A percentile compares a stretch with the other conserved stretches of the same genome.
phyloP scores from a whole-genome alignment of 2,888 invertebrate genomes.

The Buathra laborator region DNA sequence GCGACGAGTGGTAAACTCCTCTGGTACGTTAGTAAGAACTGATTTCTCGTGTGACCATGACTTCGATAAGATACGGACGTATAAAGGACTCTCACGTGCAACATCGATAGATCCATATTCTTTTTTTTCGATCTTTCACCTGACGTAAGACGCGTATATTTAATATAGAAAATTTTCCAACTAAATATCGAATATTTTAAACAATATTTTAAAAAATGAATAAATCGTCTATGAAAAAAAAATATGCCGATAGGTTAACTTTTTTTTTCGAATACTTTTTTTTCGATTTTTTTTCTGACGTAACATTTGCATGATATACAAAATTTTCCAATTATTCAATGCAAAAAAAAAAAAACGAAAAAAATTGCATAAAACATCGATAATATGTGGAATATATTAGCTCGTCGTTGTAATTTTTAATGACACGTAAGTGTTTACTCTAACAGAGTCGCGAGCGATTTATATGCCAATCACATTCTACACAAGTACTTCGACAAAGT shows the following conservation, averaged over 20 bases:
- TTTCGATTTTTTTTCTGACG: no score
- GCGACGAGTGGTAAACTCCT: slow-evolving; percentile 2
- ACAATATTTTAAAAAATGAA: neutral
- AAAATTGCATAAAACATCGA: no score
- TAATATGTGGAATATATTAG: no score
- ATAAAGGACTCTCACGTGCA: slow-evolving; percentile 34
- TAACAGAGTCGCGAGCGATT: neutral
- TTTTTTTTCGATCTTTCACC: neutral
- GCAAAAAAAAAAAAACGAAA: no score
- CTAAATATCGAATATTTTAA: neutral
- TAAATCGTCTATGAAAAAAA: neutral
- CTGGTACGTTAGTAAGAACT: slow-evolving; percentile 8
- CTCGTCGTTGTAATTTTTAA: neutral
- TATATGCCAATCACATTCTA: neutral
- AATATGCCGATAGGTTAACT: neutral
- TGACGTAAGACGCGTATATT: neutral
- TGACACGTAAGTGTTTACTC: neutral
- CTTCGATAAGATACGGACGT: slow-evolving; percentile 72
- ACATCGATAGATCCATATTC: slow-evolving; percentile 20
- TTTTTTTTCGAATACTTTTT: no score
- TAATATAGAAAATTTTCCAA: neutral
- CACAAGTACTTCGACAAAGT: neutral
- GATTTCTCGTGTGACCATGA: slow-evolving; percentile 67
- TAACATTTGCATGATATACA: no score
- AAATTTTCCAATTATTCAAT: neutral